Percentiles rank a stretch among this genome's conserved stretches.
Evolutionary conservation across 2,888 invertebrate species (phyloP).

Genomic region (Synanthedon vespiformis): DNA sequence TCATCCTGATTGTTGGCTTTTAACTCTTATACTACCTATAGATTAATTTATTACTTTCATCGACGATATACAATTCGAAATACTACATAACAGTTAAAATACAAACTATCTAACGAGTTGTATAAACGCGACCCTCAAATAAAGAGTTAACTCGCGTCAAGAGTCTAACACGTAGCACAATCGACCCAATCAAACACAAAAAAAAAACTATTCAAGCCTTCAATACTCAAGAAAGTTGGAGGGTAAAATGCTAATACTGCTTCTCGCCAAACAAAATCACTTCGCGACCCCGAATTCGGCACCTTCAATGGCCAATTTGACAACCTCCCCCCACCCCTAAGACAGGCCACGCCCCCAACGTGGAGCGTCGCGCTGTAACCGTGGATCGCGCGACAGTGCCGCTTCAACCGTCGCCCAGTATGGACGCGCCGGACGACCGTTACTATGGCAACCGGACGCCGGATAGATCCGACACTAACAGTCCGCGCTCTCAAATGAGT

Average conservation of each 20-base stretch:
- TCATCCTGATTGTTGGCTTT: conserved; percentile 1
- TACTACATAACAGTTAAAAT: conserved; percentile 18
- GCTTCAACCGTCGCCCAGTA: conserved; percentile 34
- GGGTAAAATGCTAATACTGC: conserved; percentile 64
- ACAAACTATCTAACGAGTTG: conserved; percentile 1
- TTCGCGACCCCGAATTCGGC: conserved; percentile 66
- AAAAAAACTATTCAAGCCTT: conserved; percentile 37
- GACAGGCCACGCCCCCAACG: conserved; percentile 18
- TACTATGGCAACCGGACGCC: conserved; percentile 48
- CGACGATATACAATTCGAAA: not conserved
- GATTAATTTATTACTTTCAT: not conserved
- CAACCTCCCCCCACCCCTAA: conserved; percentile 35
- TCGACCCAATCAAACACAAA: conserved; percentile 60
- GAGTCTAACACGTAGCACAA: conserved; percentile 45
- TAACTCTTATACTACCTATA: not conserved
- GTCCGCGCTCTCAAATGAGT: conserved; percentile 57
- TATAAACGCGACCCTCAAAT: conserved; percentile 22
- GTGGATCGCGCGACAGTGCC: conserved; percentile 31
- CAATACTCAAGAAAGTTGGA: conserved; percentile 42
- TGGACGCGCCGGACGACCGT: conserved; percentile 57
- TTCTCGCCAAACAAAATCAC: conserved; percentile 65
- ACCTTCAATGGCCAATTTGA: conserved; percentile 67
- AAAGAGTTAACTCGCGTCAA: conserved; percentile 28
- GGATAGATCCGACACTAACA: conserved; percentile 55
- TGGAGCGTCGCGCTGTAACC: conserved; percentile 11